These are phyloP conservation scores for Thecophora atra DNA, from an alignment of 2,888 invertebrate genomes.

Conservation along the genomic window DNA sequence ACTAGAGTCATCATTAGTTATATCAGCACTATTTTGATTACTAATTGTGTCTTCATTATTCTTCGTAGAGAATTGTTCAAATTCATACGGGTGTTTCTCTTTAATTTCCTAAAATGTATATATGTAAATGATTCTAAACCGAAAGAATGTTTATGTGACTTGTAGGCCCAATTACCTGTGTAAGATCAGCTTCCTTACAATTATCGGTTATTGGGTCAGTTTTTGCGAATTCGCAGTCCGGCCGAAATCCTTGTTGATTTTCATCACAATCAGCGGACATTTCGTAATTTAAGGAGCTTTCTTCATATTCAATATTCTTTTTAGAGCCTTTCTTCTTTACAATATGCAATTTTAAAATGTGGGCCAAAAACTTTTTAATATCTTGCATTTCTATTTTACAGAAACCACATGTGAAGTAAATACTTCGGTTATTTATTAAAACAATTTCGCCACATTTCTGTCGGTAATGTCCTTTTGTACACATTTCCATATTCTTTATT, in stretches of 20 bases:
- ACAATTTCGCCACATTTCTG: conserved; percentile 32
- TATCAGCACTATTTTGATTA: not conserved
- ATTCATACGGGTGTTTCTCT: too few species aligned
- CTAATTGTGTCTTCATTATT: not conserved
- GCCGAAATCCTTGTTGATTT: not conserved
- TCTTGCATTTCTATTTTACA: conserved; percentile 23
- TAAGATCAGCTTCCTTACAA: too few species aligned
- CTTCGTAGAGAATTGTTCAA: too few species aligned
- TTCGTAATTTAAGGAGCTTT: not conserved
- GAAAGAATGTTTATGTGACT: too few species aligned
- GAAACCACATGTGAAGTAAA: conserved; percentile 27
- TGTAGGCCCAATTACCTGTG: too few species aligned
- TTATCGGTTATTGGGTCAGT: too few species aligned
- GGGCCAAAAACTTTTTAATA: conserved; percentile 23
- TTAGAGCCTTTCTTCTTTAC: not conserved
- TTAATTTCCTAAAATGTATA: too few species aligned
- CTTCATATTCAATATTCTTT: not conserved
- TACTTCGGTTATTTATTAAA: not conserved
- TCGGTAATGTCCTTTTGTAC: not conserved
- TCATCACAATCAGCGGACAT: not conserved
- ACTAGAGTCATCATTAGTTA: not conserved
- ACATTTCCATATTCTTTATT: too few species aligned
- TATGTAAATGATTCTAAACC: too few species aligned
- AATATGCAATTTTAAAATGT: conserved; percentile 28
- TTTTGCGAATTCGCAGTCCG: not conserved